Evolutionary conservation across 2,888 invertebrate species (phyloP).

Genomic region (Theristus sp.): DNA sequence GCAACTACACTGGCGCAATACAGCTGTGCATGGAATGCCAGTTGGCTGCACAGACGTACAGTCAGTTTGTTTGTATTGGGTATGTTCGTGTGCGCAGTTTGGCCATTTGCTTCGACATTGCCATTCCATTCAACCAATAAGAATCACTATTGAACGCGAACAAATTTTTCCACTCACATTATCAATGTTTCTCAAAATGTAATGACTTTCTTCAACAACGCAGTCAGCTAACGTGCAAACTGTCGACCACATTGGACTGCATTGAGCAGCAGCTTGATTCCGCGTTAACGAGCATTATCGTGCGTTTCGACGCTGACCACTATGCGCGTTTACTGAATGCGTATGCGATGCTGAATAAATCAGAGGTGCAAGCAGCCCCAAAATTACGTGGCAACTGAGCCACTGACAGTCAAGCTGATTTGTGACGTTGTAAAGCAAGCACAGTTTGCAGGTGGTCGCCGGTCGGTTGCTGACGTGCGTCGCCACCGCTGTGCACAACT

Average conservation of each 20-base stretch:
- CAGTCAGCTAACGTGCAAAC: neutral
- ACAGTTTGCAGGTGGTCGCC: neutral
- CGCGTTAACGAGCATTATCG: neutral
- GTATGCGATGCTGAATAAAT: neutral
- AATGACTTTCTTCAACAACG: neutral
- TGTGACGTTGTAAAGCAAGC: neutral
- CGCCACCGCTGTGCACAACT: neutral
- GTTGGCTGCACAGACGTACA: slow-evolving; percentile 60
- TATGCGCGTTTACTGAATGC: neutral
- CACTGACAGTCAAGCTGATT: neutral
- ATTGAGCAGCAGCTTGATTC: neutral
- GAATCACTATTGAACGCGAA: no score
- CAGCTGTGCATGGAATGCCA: slow-evolving; percentile 69
- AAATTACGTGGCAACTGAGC: no score
- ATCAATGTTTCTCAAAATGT: neutral
- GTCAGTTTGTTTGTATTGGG: slow-evolving; percentile 68
- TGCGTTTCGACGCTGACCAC: neutral
- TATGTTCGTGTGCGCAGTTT: no score
- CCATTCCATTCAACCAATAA: no score
- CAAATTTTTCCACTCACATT: neutral
- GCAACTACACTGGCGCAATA: slow-evolving; percentile 73
- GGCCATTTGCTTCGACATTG: no score
- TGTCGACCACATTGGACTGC: neutral
- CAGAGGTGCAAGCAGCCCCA: no score
- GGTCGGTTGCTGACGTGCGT: neutral